Evolutionary conservation across 2,113 vertebrate genomes (phyloP), one percentile per base, ranked within the genome.

Genomic region (Hipposideros armiger): DNA sequence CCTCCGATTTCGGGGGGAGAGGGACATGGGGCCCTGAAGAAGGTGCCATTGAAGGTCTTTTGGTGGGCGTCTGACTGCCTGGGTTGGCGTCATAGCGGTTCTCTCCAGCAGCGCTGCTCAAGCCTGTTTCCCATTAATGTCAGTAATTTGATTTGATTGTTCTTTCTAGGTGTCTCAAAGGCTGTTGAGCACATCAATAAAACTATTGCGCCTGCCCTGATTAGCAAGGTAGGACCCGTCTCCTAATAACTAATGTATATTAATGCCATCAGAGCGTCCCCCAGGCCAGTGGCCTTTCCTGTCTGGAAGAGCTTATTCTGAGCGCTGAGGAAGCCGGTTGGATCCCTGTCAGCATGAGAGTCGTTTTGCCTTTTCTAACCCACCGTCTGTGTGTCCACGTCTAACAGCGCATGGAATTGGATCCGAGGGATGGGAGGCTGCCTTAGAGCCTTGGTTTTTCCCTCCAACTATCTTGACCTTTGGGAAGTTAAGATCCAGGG

Each of bases 161-260:
- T 99, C 99, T 98, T 99, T 99, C 98, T 98, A 99, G 99, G 99
- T 99, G 99, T 99, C 98, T 99, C 99, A 99, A 99, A 99, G 99
- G 99, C 99, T 98, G 99, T 99, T 99, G 99, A 99, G 97, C 99
- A 99, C 99, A 98, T 99, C 99, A 99, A 99, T 99, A 99, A 99
- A 98, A 99, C 98, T 98, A 99, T 99, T 99, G 99, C 99, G 96
- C 99, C 99, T 99, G 99, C 99, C 98, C 99, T 99, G 99, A 95
- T 99, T 99, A 99, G 98, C 98, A 99, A 99, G 99, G 99, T 99
- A 99, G 99, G 99, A 98, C 98, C 98, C 97, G 98, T 97, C 97
- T 98, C 98, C 95, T 98, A 98, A 7, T 97, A 97, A 98, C 98
- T 98, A 98, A 98, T 98, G 94, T 52, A 24, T 52, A 81, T 87